Evolutionary conservation across 2,888 invertebrate species (phyloP), one percentile per base, ranked within the genome.

Genomic region (Eubasilissa splendida): DNA sequence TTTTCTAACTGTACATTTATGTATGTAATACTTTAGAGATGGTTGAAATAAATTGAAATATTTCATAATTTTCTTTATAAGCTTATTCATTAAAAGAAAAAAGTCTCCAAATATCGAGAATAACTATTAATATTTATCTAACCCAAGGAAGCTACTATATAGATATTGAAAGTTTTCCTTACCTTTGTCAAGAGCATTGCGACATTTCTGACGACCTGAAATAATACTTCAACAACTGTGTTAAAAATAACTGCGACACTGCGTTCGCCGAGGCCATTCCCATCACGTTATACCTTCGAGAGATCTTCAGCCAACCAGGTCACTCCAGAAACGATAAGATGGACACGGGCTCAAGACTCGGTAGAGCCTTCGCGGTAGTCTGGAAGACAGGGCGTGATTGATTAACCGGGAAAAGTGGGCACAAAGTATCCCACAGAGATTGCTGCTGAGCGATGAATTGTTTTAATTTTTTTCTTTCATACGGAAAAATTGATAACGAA

Each of bases 311-410:
- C 63, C 22, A 31, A 63, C n/a, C 63, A 10, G 33, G 63, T 11
- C 63, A 63, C 42, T 63, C 63, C 42, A 12, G 31, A 31, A 33
- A 68, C 50, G 68, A 68, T 52, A 50, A 50, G 42, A 68, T 10
- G 52, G 50, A 66, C 76, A 56, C 42, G 42, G 42, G 42, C 42
- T 7, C 42, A 5, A 66, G 22, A 52, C 65, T 76, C 59, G 31
- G 22, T 22, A 22, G 22, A 11, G 33, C 68, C 52, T 54, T 76
- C 42, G 66, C 66, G 68, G 53, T 53, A 54, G 60, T 76, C 50
- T 50, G 14, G 74, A n/a, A 76, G 82, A 80, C 82, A 77, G 77
- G 74, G 31, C 60, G 66, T 82, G 82, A 82, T 82, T 82, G 82
- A 82, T 82, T 79, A 52, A 65, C 71, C 56, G 31, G 31, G 33